Percentiles rank a stretch among this genome's conserved stretches.
Conservation (phyloP, 2,888 invertebrate species). For the Eremobia ochroleuca region DNA sequence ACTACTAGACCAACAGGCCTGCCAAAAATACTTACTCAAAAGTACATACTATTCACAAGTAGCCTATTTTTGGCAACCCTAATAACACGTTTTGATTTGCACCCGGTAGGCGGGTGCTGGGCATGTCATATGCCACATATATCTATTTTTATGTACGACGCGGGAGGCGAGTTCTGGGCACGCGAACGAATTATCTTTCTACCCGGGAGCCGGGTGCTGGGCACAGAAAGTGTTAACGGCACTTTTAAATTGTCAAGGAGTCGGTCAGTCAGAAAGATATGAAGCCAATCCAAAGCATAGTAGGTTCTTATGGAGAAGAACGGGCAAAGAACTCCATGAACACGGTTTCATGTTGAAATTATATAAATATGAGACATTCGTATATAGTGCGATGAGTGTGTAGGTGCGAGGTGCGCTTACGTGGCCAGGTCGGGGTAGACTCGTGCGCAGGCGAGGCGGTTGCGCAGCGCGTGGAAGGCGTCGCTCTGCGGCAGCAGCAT, state of each 20-base stretch:
- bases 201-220: too few relatives aligned
- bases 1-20: too few relatives aligned
- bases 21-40: too few relatives aligned
- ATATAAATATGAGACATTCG: neutral
- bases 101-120: too few relatives aligned
- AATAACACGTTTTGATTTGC: too few relatives aligned
- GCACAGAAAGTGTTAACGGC: too few relatives aligned
- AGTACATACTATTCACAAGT: too few relatives aligned
- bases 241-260: neutral
- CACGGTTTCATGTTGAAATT: neutral
- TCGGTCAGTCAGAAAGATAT: neutral
- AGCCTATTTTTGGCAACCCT: too few relatives aligned
- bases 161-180: too few relatives aligned
- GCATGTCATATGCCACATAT: too few relatives aligned
- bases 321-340: neutral
- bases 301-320: neutral
- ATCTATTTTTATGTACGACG: too few relatives aligned
- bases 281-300: neutral
- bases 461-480: slow-evolving; percentile 96
- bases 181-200: too few relatives aligned
- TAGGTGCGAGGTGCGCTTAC: slow-evolving; percentile 2
- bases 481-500: slow-evolving; percentile 99
- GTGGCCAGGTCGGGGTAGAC: slow-evolving; percentile 21
- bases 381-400: neutral
- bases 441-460: slow-evolving; percentile 92